Base-by-base conservation (phyloP, 2,888 invertebrate species). In the Nymphalis c-album region DNA sequence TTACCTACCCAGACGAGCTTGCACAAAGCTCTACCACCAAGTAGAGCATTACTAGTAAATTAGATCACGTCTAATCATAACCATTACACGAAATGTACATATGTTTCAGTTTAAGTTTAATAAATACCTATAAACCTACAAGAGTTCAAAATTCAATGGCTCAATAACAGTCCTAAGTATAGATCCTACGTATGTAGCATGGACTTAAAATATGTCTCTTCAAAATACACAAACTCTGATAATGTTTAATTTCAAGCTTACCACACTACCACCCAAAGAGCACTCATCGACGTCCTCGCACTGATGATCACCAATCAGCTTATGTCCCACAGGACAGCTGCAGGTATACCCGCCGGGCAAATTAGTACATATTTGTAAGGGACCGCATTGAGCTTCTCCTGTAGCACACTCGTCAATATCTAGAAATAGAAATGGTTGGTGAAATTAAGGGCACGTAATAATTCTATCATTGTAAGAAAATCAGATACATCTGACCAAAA, bases 231-330 rank as follows among this genome's bases (percentile, higher is more conserved):
- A 18, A 31, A 20, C 2, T 20, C 20, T 13, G 7, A 1, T 18
- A 20, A 4, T 7, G 26, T 16, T 18, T n/a, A 18, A 18, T 40
- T 13, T 13, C 8, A 5, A 13, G 46, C 64, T 69, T 61, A 76
- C 75, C 63, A 64, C 40, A 40, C 63, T 69, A 13, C 72, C 74
- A 8, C 80, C 79, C 1, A 83, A 60, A 0, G 74, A 70, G 61
- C 98, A 98, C 85, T 98, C 98, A 78, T 98, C 94, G 0, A 98
- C 94, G 81, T 99, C 99, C 79, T 94, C 93, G 76, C 97, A 97
- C 22, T 93, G 92, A 59, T 94, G 93, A 35, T 93, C 91, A 0
- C 92, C 91, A 10, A 87, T 78, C 6, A 94, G 80, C 8, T 87
- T 90, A 78, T 94, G 95, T 0, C 97, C 97, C 0, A 88, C 83